These are phyloP conservation scores for Trematomus bernacchii DNA, from an alignment of 2,797 vertebrate genomes.

Conservation along the genomic window DNA sequence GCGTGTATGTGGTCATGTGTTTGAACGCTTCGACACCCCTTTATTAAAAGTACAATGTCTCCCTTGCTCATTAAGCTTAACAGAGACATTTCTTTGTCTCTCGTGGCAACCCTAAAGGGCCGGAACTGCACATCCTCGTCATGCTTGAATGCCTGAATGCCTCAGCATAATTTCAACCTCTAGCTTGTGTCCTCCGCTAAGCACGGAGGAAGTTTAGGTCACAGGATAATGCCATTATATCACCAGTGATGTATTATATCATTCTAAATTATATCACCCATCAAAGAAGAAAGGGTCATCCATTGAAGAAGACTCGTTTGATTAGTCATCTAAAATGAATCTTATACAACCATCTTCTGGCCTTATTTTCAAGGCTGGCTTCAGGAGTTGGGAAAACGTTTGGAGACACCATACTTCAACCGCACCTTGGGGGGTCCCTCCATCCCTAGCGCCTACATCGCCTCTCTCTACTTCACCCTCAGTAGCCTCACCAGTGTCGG, in stretches of 20 bases:
- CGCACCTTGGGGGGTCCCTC: constrained; percentile 92
- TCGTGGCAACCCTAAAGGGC: background rate
- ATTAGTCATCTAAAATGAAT: background rate
- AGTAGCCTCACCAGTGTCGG: constrained; percentile 97
- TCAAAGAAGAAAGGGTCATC: background rate
- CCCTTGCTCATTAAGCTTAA: constrained; percentile 1
- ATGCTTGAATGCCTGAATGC: constrained; percentile 37
- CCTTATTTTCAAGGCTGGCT: constrained; percentile 89
- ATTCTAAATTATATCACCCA: constrained; percentile 18
- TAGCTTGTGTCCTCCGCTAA: constrained; percentile 8
- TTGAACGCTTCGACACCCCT: background rate
- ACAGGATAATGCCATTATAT: constrained; percentile 45
- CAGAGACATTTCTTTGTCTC: constrained; percentile 8
- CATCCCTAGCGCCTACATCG: constrained; percentile 93
- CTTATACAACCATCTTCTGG: background rate
- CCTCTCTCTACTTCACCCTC: constrained; percentile 97
- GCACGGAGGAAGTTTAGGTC: constrained; percentile 49
- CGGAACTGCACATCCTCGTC: background rate
- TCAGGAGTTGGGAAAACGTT: constrained; percentile 93
- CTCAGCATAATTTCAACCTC: constrained; percentile 32
- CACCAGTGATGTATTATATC: constrained; percentile 33
- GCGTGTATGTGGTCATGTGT: background rate
- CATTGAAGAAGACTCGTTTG: background rate
- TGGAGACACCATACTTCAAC: constrained; percentile 94
- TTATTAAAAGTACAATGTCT: constrained; percentile 16